These are phyloP conservation scores for Pleuronectes platessa DNA, from an alignment of 2,113 vertebrate species.

Conservation along the genomic window DNA sequence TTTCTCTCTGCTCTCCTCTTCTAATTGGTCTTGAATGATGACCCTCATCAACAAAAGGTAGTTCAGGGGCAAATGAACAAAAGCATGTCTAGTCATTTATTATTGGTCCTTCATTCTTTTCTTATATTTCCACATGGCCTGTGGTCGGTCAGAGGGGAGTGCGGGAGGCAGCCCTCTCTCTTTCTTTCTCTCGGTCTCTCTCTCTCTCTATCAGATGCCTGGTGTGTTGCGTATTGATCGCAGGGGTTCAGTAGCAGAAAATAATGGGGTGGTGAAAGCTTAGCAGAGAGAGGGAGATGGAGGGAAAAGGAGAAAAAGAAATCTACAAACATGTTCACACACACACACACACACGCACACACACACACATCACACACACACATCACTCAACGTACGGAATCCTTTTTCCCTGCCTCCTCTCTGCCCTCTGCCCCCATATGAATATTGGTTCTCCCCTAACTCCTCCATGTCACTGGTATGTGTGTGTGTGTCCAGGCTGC, in stretches of 20 bases:
- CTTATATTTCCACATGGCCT: conserved; percentile 49
- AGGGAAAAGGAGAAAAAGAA: conserved; percentile 63
- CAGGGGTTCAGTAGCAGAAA: conserved; percentile 89
- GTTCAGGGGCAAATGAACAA: conserved; percentile 53
- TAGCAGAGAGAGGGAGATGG: conserved; percentile 60
- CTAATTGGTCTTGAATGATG: conserved; percentile 61
- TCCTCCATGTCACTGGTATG: conserved; percentile 88
- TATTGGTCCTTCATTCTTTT: conserved; percentile 28
- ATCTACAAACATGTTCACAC: conserved; percentile 41
- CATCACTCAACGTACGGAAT: conserved; percentile 31
- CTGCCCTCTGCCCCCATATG: conserved; percentile 89
- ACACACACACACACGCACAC: conserved; percentile 47
- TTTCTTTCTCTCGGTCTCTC: conserved; percentile 23
- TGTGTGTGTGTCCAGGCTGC: conserved; percentile 52
- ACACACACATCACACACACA: conserved; percentile 29
- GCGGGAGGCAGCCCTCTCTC: not conserved
- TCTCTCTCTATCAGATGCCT: conserved; percentile 82
- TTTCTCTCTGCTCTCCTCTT: not conserved
- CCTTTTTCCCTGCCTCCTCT: conserved; percentile 39
- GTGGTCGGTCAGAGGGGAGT: conserved; percentile 34
- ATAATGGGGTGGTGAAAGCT: conserved; percentile 86
- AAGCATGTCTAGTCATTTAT: conserved; percentile 61
- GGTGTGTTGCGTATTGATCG: conserved; percentile 90
- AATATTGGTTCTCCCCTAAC: conserved; percentile 75
- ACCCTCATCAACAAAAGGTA: conserved; percentile 48